Base-by-base conservation (phyloP, 1,140 invertebrate genomes). In the Pentalonia nigronervosa region DNA sequence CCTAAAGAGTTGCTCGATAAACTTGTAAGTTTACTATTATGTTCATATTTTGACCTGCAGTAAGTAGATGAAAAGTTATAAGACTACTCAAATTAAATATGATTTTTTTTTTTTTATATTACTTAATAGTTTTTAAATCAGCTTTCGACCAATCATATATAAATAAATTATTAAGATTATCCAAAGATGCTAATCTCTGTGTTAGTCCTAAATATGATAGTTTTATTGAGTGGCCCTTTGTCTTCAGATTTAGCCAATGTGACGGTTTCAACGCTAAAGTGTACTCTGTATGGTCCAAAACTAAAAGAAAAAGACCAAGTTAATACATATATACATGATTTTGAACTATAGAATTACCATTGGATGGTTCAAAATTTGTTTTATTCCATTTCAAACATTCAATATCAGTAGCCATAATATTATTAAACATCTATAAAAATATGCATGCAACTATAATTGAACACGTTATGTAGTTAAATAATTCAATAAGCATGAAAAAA, bases 381-480 rank as follows among this genome's bases (percentile, higher is more conserved):
- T 56, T 84, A 83, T 93, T 84, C 91, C 91, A 93, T 53, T 93
- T 86, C 25, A 93, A 36, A 56, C 91, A 93, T 50, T 93, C n/a
- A 25, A 93, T 84, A 53, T 86, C 14, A 17, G 30, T 6, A 25
- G 48, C 6, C 88, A 89, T 89, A 14, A 41, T 41, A 41, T 23
- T 48, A 9, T 84, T 45, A 45, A 36, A 41, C 41, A 41, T 84
- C 9, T 14, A 25, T 7, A 84, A 21, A 25, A 14, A 45, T 25
- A 30, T n/a, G 60, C 3, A n/a, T n/a, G 14, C n/a, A 76, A 76
- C 1, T 67, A 41, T 41, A 14, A 67, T 67, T n/a, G 6, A 17
- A 67, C 3, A 67, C 4, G 60, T n/a, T 67, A 67, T 76, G 4
- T 17, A 2, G n/a, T 17, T n/a, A n/a, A 30, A 76, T 17, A 76